phyloP scores from a whole-genome alignment of 2,888 invertebrate species.

The Tenthredo livida region DNA sequence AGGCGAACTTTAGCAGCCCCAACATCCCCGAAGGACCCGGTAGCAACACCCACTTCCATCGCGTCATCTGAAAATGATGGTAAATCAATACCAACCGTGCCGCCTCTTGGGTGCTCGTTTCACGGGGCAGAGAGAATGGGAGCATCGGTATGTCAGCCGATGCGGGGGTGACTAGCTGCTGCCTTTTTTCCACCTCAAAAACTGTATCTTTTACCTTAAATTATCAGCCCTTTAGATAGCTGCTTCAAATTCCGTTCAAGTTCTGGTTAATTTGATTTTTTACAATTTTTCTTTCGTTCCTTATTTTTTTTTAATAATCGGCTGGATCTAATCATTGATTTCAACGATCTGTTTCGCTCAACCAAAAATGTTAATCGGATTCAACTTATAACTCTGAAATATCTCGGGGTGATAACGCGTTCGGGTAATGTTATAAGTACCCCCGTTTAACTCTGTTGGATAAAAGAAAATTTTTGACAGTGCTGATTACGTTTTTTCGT shows the following conservation, averaged over 20 bases:
- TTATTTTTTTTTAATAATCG: neutral
- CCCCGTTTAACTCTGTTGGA: no score
- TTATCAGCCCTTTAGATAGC: constrained; percentile 20
- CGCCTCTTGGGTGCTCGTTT: constrained; percentile 41
- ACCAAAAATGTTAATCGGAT: neutral
- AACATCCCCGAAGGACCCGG: constrained; percentile 67
- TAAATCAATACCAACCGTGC: constrained; percentile 73
- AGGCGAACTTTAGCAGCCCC: constrained; percentile 63
- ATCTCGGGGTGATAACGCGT: neutral
- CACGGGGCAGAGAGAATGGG: constrained; percentile 11
- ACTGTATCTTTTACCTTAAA: constrained; percentile 28
- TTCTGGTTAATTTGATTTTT: constrained; percentile 7
- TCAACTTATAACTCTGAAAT: neutral
- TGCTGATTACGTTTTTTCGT: neutral
- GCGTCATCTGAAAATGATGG: constrained; percentile 76
- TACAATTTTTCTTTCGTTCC: neutral
- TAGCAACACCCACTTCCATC: constrained; percentile 57
- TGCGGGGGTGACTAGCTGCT: neutral
- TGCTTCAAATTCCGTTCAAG: neutral
- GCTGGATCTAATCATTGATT: neutral
- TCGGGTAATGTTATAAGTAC: neutral
- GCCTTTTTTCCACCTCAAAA: constrained; percentile 33
- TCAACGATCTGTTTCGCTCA: neutral
- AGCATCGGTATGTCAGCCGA: constrained; percentile 43
- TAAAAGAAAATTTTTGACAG: neutral